phyloP scores from a whole-genome alignment of 2,797 vertebrate genomes.

The Sebastes melanostomus region DNA sequence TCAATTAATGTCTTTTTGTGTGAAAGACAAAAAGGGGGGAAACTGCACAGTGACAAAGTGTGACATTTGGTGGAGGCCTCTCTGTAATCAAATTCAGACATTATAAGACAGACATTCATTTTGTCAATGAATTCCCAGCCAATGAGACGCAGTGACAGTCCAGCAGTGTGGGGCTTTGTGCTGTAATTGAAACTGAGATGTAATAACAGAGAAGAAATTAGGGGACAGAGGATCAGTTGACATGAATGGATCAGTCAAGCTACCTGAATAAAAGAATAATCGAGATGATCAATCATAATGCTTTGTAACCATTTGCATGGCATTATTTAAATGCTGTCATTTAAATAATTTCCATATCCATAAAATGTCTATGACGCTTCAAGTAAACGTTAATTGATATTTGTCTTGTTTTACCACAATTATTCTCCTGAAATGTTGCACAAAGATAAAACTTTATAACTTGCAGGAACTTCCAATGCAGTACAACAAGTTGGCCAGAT shows the following conservation, averaged over 20 bases:
- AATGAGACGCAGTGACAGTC: slow-evolving; percentile 46
- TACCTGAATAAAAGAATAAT: slow-evolving; percentile 40
- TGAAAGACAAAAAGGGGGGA: slow-evolving; percentile 21
- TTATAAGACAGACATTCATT: slow-evolving; percentile 54
- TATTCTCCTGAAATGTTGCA: neutral
- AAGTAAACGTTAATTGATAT: neutral
- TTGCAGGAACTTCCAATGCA: slow-evolving; percentile 33
- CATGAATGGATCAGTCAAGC: slow-evolving; percentile 37
- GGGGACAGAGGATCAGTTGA: slow-evolving; percentile 12
- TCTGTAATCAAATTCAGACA: slow-evolving; percentile 68
- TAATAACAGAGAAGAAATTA: slow-evolving; percentile 49
- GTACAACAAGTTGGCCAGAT: slow-evolving; percentile 40
- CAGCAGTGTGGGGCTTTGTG: slow-evolving; percentile 46
- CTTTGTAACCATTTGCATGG: neutral
- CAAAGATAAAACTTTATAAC: neutral
- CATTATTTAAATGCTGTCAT: neutral
- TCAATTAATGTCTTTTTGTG: slow-evolving; percentile 65
- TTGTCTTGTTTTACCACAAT: neutral
- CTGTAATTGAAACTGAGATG: slow-evolving; percentile 58
- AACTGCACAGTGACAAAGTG: slow-evolving; percentile 42
- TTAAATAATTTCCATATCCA: neutral
- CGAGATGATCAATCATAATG: slow-evolving; percentile 10
- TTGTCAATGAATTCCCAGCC: slow-evolving; percentile 48
- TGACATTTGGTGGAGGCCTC: slow-evolving; percentile 60
- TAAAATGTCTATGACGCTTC: neutral